These are phyloP conservation scores for Caenorhabditis sp. DNA, from an alignment of 2,888 invertebrate species.

Conservation along the genomic window DNA sequence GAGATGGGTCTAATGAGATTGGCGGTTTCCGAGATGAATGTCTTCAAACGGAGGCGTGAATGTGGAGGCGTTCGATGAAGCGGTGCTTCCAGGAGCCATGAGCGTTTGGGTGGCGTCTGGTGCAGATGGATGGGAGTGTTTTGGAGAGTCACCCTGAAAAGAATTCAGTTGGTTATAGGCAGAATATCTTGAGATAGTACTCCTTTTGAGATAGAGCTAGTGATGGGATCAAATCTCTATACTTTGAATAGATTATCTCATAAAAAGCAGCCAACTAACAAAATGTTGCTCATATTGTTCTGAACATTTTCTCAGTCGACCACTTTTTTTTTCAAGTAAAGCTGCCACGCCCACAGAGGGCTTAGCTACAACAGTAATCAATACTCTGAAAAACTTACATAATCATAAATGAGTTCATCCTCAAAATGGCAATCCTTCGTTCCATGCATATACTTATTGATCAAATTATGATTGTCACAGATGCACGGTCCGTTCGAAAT, in stretches of 20 bases:
- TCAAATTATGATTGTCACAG: background rate
- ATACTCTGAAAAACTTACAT: background rate
- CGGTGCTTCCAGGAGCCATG: slow-evolving; percentile 48
- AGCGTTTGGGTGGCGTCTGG: slow-evolving; percentile 1
- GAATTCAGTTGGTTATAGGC: too few species aligned
- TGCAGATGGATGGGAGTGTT: background rate
- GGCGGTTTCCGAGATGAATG: slow-evolving; percentile 48
- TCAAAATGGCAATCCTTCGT: slow-evolving; percentile 38
- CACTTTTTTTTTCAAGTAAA: too few species aligned
- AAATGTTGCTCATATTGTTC: too few species aligned
- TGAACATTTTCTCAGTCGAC: too few species aligned
- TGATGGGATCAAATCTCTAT: too few species aligned
- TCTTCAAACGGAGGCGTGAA: slow-evolving; percentile 58
- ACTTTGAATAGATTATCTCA: too few species aligned
- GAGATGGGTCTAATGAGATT: slow-evolving; percentile 35
- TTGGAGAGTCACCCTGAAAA: slow-evolving; percentile 29
- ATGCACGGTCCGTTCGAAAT: background rate
- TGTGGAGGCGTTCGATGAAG: slow-evolving; percentile 37
- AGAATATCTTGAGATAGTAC: too few species aligned
- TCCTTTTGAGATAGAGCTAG: too few species aligned
- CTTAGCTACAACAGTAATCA: background rate
- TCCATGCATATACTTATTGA: slow-evolving; percentile 17
- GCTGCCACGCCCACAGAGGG: too few species aligned
- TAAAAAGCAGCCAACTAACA: too few species aligned
- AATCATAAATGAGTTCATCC: slow-evolving; percentile 13